Percentiles rank a stretch among this genome's conserved stretches.
These are phyloP conservation scores for Agrotis ipsilon DNA, from an alignment of 2,888 invertebrate genomes.

Conservation along the genomic window DNA sequence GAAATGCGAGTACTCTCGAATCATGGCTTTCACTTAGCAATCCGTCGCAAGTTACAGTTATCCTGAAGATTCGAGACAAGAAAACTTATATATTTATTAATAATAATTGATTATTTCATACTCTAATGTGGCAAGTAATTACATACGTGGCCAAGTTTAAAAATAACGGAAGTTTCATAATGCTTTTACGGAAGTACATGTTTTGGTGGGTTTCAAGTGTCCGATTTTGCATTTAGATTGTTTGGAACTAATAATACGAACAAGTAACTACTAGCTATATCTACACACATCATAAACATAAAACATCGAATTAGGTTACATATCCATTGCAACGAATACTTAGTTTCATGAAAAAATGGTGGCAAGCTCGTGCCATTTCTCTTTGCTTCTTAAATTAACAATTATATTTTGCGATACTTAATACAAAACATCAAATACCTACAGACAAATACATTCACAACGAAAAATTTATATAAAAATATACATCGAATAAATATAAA, in stretches of 20 bases:
- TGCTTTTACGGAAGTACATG: constrained; percentile 62
- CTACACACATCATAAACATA: constrained; percentile 70
- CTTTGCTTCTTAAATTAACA: constrained; percentile 55
- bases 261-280: constrained; percentile 70
- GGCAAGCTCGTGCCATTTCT: constrained; percentile 81
- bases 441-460: constrained; percentile 82
- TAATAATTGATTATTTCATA: constrained; percentile 47
- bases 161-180: constrained; percentile 44
- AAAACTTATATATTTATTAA: constrained; percentile 45
- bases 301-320: constrained; percentile 60
- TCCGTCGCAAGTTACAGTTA: constrained; percentile 31
- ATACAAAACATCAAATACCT: constrained; percentile 77
- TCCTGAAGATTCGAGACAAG: constrained; percentile 45
- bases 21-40: constrained; percentile 49
- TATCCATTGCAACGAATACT: constrained; percentile 62
- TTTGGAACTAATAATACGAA: constrained; percentile 76
- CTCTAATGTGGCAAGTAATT: constrained; percentile 66
- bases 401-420: constrained; percentile 59
- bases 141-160: constrained; percentile 54
- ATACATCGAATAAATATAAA: constrained; percentile 88
- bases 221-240: constrained; percentile 76
- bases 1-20: constrained; percentile 60
- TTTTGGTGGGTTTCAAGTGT: constrained; percentile 79
- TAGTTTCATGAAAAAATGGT: constrained; percentile 62
- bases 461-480: constrained; percentile 82